These are phyloP conservation scores for Oreonectes daqikongensis DNA, from an alignment of 2,797 vertebrate genomes.

Conservation along the genomic window DNA sequence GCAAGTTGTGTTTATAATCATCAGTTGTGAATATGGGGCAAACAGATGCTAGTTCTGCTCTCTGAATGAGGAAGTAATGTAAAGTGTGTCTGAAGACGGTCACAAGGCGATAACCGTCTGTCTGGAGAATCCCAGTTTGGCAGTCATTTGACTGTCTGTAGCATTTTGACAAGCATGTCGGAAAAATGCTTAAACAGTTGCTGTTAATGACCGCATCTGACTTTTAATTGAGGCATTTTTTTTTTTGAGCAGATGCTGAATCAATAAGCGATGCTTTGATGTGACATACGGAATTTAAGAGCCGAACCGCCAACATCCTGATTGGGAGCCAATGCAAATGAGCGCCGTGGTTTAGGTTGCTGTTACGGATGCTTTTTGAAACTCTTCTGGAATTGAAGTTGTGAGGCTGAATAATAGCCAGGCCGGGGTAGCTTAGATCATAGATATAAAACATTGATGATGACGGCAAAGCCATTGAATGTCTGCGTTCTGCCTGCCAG, in stretches of 20 bases:
- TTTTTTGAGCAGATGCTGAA: background rate
- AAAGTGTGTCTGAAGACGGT: constrained; percentile 19
- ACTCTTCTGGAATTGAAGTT: constrained; percentile 7
- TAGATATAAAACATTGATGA: constrained; percentile 8
- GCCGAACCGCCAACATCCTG: background rate
- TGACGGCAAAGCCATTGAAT: constrained; percentile 51
- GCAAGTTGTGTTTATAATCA: constrained; percentile 11
- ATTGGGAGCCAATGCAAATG: background rate
- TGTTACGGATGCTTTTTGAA: background rate
- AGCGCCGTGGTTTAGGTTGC: background rate
- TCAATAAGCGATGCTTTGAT: constrained; percentile 9
- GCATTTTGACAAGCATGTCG: background rate
- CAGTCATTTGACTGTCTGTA: constrained; percentile 14
- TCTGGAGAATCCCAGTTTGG: constrained; percentile 14
- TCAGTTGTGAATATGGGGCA: background rate
- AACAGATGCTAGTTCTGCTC: constrained; percentile 36
- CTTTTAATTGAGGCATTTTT: background rate
- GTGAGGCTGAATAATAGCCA: constrained; percentile 8
- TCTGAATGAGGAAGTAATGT: constrained; percentile 54
- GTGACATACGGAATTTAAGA: background rate
- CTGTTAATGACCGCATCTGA: background rate
- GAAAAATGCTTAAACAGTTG: background rate
- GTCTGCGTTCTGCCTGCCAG: constrained; percentile 19
- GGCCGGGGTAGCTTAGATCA: background rate
- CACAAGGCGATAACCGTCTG: background rate